phyloP scores from a whole-genome alignment of 2,888 invertebrate species.

The Tinea semifulvella region DNA sequence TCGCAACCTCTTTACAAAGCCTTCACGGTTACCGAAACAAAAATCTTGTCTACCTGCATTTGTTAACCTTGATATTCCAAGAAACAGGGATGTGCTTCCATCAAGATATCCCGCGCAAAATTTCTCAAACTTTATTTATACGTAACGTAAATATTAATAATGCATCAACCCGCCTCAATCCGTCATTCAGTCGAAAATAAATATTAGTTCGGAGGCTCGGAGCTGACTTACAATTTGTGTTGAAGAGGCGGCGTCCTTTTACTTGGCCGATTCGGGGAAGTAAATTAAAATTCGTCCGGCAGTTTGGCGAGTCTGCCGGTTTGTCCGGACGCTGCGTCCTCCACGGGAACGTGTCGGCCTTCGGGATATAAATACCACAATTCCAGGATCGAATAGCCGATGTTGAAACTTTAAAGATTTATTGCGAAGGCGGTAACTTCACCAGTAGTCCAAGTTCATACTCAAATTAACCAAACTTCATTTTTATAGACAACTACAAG shows the following conservation, averaged over 20 bases:
- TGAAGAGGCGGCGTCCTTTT: conserved; percentile 19
- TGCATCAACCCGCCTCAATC: not conserved
- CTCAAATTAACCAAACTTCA: no score
- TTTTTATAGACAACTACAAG: no score
- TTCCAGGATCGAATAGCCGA: conserved; percentile 38
- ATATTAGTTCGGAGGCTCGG: not conserved
- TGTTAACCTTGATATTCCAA: not conserved
- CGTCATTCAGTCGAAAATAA: conserved; percentile 7
- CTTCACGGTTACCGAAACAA: no score
- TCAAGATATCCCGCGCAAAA: not conserved
- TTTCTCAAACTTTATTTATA: not conserved
- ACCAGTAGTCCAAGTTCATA: no score
- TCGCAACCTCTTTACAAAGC: no score
- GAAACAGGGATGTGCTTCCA: not conserved
- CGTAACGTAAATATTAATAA: conserved; percentile 5
- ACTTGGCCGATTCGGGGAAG: conserved; percentile 32
- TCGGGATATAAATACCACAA: conserved; percentile 54
- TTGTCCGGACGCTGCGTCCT: conserved; percentile 33
- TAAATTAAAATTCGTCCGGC: conserved; percentile 38
- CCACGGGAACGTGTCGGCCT: conserved; percentile 39
- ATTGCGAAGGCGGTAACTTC: conserved; percentile 28
- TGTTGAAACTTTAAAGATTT: conserved; percentile 38
- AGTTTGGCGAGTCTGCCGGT: conserved; percentile 12
- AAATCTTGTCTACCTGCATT: conserved; percentile 4
- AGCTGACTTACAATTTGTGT: not conserved